phyloP scores from a whole-genome alignment of 2,797 vertebrate genomes.

The Intellagama lesueurii region DNA sequence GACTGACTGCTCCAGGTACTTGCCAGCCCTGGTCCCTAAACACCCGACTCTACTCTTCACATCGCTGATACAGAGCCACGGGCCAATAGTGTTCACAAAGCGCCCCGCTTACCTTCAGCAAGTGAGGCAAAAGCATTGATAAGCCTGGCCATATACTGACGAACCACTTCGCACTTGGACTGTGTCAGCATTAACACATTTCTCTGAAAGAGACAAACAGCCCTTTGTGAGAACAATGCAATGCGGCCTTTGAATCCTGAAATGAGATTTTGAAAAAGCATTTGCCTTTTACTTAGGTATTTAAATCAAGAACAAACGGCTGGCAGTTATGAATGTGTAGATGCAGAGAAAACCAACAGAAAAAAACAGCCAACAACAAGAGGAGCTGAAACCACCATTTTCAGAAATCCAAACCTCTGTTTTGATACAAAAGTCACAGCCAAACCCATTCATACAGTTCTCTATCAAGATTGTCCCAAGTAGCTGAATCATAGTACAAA shows the following conservation, averaged over 20 bases:
- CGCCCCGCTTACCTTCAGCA: slow-evolving; percentile 84
- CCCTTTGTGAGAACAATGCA: slow-evolving; percentile 13
- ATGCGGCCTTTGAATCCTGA: not conserved
- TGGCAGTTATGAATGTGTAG: not conserved
- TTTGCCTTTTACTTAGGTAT: no score
- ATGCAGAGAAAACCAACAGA: not conserved
- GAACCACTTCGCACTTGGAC: slow-evolving; percentile 87
- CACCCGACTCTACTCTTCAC: not conserved
- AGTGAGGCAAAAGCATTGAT: slow-evolving; percentile 93
- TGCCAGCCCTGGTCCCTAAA: not conserved
- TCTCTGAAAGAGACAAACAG: slow-evolving; percentile 76
- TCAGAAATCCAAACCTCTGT: no score
- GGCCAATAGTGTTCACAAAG: not conserved
- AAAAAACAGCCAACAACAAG: not conserved
- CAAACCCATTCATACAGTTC: not conserved
- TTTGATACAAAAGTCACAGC: not conserved
- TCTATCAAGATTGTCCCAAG: not conserved
- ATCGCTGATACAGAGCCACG: not conserved
- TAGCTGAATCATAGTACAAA: not conserved
- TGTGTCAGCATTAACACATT: slow-evolving; percentile 85
- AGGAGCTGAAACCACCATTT: not conserved
- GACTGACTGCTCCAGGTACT: no score
- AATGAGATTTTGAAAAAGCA: not conserved
- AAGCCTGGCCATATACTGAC: slow-evolving; percentile 91
- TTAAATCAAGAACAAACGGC: no score